Conservation (phyloP, 1,140 invertebrate genomes). For the Metaphire vulgaris region DNA sequence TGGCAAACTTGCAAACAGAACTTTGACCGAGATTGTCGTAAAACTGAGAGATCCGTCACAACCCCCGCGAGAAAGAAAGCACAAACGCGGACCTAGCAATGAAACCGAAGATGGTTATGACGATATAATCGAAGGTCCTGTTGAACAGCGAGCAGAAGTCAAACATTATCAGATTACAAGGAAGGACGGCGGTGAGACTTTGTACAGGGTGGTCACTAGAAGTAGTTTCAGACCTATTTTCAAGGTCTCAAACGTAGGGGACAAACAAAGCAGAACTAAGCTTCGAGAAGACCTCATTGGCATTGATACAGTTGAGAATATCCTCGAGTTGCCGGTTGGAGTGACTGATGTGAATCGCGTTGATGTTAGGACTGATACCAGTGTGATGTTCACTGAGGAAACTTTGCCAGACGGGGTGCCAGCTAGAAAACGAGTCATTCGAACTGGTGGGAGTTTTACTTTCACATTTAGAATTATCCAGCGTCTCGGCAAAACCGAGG, state of each 20-base stretch:
- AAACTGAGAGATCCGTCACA: background rate
- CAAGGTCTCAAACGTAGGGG: background rate
- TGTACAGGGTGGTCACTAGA: no score
- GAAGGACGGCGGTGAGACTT: no score
- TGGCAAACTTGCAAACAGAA: background rate
- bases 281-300: background rate
- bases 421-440: background rate
- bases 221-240: background rate
- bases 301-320: background rate
- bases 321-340: background rate
- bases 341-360: background rate
- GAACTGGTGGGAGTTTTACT: background rate
- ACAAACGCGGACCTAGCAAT: background rate
- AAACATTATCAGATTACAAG: background rate
- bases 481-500: background rate
- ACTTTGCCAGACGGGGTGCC: background rate
- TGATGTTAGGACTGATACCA: background rate
- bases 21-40: background rate
- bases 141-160: background rate
- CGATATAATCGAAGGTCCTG: background rate
- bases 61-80: background rate
- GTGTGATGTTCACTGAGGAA: background rate
- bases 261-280: background rate
- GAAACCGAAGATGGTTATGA: background rate
- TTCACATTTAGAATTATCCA: background rate